These are phyloP conservation scores for Helarctos malayanus DNA, from an alignment of 2,797 vertebrate species.

Conservation along the genomic window DNA sequence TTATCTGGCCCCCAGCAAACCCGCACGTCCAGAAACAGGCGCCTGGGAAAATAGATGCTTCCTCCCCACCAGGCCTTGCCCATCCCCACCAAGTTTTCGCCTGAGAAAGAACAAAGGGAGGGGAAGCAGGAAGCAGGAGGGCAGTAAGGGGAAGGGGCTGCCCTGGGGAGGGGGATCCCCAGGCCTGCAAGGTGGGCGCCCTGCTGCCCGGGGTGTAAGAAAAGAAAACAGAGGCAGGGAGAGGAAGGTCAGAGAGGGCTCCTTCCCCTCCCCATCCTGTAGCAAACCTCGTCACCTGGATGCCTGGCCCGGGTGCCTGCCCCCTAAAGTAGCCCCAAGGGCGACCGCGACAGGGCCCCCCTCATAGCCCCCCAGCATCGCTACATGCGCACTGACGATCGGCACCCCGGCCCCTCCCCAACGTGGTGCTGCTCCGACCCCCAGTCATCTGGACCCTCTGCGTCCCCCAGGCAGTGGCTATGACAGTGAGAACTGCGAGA, in stretches of 20 bases:
- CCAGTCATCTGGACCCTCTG: neutral
- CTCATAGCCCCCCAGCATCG: neutral
- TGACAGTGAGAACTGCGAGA: conserved; percentile 93
- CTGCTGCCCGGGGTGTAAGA: fast-evolving
- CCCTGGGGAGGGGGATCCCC: neutral
- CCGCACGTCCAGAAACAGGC: neutral
- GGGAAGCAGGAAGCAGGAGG: conserved; percentile 2
- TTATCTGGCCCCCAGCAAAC: conserved; percentile 14
- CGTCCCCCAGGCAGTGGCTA: conserved; percentile 91
- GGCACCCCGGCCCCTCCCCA: fast-evolving
- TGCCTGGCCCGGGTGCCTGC: neutral
- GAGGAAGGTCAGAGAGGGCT: neutral
- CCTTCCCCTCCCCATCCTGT: fast-evolving
- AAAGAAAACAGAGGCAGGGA: neutral
- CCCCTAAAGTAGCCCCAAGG: neutral
- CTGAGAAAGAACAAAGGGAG: conserved; percentile 21
- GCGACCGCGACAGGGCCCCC: fast-evolving
- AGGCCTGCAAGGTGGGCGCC: fast-evolving
- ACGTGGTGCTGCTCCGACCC: fast-evolving
- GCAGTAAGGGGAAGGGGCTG: neutral
- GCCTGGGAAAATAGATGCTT: conserved; percentile 58
- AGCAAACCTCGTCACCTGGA: neutral
- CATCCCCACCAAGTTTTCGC: neutral
- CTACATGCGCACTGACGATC: fast-evolving
- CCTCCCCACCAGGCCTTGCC: neutral